Evolutionary conservation across 2,888 invertebrate species (phyloP), one percentile per base, ranked within the genome.

Genomic region (Perizoma affinitatum): DNA sequence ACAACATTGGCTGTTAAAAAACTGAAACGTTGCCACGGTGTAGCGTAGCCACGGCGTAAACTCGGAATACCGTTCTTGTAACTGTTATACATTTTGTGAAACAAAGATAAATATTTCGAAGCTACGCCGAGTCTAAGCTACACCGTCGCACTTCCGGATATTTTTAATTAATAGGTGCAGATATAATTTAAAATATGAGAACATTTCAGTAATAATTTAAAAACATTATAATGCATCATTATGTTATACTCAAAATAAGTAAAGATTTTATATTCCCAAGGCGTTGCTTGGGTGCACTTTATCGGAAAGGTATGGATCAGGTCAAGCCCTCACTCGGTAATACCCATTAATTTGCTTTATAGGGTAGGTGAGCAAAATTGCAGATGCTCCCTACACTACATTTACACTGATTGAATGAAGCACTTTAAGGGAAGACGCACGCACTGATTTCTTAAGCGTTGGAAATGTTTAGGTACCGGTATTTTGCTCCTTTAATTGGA

Each of bases 251-350:
- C 40, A 35, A 61, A 52, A 54, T 61, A 41, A 42, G 55, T 55
- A 58, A 53, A 58, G 44, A 54, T 48, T 58, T 42, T 47, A 54
- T 54, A 48, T 58, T 43, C 43, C 43, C 43, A 46, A 54, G 38
- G 5, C 50, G 47, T 45, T 40, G 36, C 36, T 42, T 47, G 54
- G 68, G 53, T 67, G 62, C 65, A 67, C 65, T 68, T 67, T 47
- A 64, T 54, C 47, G 54, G 53, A 58, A 65, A 70, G 59, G 58
- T 62, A 70, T 61, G 68, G 65, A 56, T 52, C 58, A 65, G 70
- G 70, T 66, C 65, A 56, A 38, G 62, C 60, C 70, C 70, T 61
- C 65, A 59, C 58, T 64, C 45, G 48, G 65, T 63, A 64, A 68
- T 62, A 65, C 61, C 62, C 70, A 66, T 70, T 60, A 63, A 66